Conservation (phyloP, 1,140 invertebrate species). For the Philotrypesis tridentata region DNA sequence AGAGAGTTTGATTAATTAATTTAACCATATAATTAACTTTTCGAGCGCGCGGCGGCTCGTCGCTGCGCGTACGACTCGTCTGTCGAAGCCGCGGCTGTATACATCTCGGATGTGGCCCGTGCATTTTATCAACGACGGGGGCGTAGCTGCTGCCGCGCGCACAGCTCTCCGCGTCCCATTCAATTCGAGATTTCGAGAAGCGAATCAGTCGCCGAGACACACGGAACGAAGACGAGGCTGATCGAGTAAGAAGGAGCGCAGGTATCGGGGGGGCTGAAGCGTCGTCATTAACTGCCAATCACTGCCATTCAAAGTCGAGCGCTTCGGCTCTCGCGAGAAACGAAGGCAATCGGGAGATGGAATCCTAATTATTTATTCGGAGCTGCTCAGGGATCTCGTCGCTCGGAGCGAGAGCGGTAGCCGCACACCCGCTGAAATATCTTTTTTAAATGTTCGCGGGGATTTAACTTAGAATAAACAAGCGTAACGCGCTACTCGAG, state of each 20-base stretch:
- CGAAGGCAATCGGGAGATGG: conserved; percentile 31
- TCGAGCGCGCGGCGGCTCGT: background rate
- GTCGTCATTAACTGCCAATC: conserved; percentile 66
- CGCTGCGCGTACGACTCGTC: background rate
- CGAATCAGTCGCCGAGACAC: no score
- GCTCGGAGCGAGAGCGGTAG: no score
- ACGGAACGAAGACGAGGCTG: background rate
- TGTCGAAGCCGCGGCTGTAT: background rate
- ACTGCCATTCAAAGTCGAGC: conserved; percentile 61
- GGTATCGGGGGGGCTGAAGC: conserved; percentile 60
- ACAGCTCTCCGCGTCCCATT: no score
- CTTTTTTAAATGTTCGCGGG: background rate
- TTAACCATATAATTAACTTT: conserved; percentile 44
- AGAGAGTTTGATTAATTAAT: conserved; percentile 44
- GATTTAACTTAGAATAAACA: conserved; percentile 33
- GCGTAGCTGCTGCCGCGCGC: no score
- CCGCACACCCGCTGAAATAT: background rate
- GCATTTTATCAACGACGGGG: background rate
- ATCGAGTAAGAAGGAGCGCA: conserved; percentile 9
- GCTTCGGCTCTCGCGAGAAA: conserved; percentile 43
- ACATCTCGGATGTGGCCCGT: no score
- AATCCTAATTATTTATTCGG: conserved; percentile 9
- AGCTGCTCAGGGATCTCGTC: background rate
- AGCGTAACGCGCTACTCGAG: conserved; percentile 1
- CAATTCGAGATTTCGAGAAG: background rate